Base-by-base conservation (phyloP, 53 echinoderm and acorn worm species). In the Patiria pectinifera region DNA sequence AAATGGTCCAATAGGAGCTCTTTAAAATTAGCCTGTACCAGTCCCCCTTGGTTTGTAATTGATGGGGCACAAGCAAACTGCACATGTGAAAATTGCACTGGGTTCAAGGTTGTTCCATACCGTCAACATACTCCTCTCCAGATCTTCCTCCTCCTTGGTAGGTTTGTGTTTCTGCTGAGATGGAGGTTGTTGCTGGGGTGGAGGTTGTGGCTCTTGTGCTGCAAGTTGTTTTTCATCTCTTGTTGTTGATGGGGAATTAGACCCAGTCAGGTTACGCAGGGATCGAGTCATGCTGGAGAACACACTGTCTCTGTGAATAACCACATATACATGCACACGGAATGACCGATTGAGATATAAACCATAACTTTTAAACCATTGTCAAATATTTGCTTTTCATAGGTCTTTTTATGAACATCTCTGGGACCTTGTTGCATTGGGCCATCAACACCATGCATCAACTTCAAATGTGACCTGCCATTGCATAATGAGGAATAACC, bases 111-210 rank as follows among this genome's bases (percentile, higher is more conserved):
- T n/a, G 19, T 74, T 4, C 24, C 74, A 74, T 93, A 99, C 99
- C 97, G 92, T 92, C 0, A 94, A 82, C 99, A 99, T 99, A 84
- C 99, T 99, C 53, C 92, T 88, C 72, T 99, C 99, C 80, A 99
- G 79, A 46, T 94, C 94, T 21, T 97, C 96, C 16, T 96, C 95
- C 74, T 96, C 94, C 80, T 95, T 95, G 71, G 93, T 91, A 5
- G 92, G 87, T 15, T 94, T 92, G 69, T 58, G 82, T 48, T 88
- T 88, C 35, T 72, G 72, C 43, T 63, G 44, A 3, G 83, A 22
- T 22, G 59, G 59, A 83, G 83, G 24, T 25, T 76, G 66, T 11
- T 66, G 66, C 19, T 66, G 66, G 18, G 80, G 80, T 19, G 87
- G 26, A 87, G 53, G 15, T 21, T 47, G 49, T 15, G 3, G 75